Base-by-base conservation (phyloP, 1,140 invertebrate genomes). In the Nixonia krombeini region DNA sequence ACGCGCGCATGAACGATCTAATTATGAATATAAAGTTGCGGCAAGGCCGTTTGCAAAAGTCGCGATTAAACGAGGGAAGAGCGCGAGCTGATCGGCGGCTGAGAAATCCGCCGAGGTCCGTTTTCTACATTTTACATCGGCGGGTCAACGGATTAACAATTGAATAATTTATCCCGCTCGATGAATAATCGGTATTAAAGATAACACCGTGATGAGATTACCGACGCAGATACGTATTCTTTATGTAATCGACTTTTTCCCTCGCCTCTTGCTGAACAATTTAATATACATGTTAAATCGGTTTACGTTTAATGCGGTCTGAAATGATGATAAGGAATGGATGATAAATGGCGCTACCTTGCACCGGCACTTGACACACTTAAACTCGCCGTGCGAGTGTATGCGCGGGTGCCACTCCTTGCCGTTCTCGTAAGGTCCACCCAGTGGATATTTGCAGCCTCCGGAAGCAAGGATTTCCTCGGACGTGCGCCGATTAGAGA, bases 281-380 rank as follows among this genome's bases (percentile, higher is more conserved):
- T n/a, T n/a, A n/a, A n/a, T n/a, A n/a, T n/a, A n/a, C n/a, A n/a
- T n/a, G n/a, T n/a, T n/a, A 31, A 31, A 31, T 4, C 8, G 12
- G 2, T 1, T 31, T 31, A 31, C 8, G 2, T n/a, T 31, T 31
- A 2, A 31, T n/a, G 12, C 8, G 9, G 3, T 26, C 6, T 21
- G 9, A 21, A 44, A 44, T 26, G 8, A 44, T 28, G 3, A 6
- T 28, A 13, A 4, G 18, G 7, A 23, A 31, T 17, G 23, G n/a
- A 17, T 6, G 12, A 29, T 12, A 45, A 42, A 35, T 10, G 18
- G 38, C 28, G 53, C 67, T 85, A 96, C 94, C 88, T 95, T 93
- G 87, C 94, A 96, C 65, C 90, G 87, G 80, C 94, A 96, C 56
- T 90, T 93, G 70, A 96, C 90, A 78, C 94, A 96, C 77, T 93